phyloP scores from a whole-genome alignment of 2,113 vertebrate genomes.

The Empidonax traillii region DNA sequence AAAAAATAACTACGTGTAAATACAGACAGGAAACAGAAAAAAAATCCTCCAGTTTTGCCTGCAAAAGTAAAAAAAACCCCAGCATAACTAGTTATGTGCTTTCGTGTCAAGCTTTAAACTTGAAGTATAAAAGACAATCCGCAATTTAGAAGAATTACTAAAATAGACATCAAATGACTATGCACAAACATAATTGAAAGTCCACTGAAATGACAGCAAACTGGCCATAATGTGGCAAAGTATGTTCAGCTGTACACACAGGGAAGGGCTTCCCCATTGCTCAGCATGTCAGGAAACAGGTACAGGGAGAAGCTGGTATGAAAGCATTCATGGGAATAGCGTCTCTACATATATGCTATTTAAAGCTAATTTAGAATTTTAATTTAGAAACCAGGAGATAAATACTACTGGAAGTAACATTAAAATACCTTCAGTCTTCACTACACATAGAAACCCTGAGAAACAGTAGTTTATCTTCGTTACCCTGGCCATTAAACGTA shows the following conservation, averaged over 20 bases:
- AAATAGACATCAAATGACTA: background rate
- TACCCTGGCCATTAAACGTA: background rate
- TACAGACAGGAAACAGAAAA: background rate
- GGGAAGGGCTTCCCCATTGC: background rate
- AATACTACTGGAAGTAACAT: background rate
- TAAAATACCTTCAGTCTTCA: background rate
- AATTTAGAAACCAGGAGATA: background rate
- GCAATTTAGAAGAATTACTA: background rate
- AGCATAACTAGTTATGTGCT: background rate
- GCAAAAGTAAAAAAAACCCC: background rate
- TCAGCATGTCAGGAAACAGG: rapidly evolving
- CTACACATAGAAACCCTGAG: background rate
- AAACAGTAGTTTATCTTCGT: background rate
- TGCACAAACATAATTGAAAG: background rate
- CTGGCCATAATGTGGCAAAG: background rate
- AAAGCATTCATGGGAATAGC: background rate
- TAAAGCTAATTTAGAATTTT: background rate
- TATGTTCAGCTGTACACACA: too few relatives aligned
- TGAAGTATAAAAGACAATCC: background rate
- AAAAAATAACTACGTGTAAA: background rate
- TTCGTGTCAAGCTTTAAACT: background rate
- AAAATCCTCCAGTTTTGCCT: background rate
- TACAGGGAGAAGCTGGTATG: background rate
- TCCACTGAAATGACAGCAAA: background rate
- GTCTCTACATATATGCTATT: background rate